Evolutionary conservation across 2,113 vertebrate species (phyloP).

Genomic region (Physeter macrocephalus): DNA sequence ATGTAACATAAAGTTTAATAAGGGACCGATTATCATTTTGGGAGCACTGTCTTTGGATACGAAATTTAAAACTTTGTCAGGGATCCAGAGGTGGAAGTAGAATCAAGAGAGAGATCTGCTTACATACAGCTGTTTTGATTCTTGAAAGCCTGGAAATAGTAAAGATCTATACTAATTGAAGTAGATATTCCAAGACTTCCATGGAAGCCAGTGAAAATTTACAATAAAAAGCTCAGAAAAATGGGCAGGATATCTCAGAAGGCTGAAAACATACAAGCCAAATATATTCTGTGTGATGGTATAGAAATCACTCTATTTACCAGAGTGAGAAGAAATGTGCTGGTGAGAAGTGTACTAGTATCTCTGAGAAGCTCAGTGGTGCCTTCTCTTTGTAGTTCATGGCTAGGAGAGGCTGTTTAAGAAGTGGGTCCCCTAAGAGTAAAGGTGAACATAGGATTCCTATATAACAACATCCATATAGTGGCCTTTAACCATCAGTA

Average conservation of each 20-base stretch:
- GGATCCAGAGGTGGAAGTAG: background rate
- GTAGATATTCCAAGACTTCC: background rate
- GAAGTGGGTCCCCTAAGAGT: background rate
- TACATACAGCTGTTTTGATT: background rate
- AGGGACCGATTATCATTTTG: background rate
- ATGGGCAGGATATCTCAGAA: background rate
- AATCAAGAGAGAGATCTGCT: background rate
- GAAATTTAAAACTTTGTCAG: background rate
- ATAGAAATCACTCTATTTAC: background rate
- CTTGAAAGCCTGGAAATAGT: background rate
- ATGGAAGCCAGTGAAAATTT: background rate
- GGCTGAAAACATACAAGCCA: background rate
- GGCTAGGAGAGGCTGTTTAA: background rate
- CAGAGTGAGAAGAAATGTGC: background rate
- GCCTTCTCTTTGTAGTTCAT: background rate
- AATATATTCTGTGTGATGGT: background rate
- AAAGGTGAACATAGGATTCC: background rate
- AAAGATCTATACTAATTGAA: background rate
- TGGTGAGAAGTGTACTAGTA: no score
- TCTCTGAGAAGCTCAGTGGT: background rate
- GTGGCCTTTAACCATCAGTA: background rate
- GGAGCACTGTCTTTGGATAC: background rate
- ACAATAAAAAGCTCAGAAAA: background rate
- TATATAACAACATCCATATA: background rate
- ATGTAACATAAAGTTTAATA: background rate